Base-by-base conservation (phyloP, 2,797 vertebrate genomes). In the Acrossocheilus wenchowensis region DNA sequence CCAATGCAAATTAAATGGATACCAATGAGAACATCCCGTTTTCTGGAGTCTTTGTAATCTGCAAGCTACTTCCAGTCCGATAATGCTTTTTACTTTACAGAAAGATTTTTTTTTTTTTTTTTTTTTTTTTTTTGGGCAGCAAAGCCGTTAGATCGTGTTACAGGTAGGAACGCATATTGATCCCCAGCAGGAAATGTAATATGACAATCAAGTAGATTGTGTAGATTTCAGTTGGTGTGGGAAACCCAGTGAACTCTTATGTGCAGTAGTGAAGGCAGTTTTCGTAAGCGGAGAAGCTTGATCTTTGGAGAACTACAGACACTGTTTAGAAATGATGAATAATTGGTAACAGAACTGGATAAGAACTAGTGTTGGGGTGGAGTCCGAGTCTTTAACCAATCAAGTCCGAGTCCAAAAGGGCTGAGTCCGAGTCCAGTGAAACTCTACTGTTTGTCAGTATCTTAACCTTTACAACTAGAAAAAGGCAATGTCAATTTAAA, bases 1-100 rank as follows among this genome's bases (percentile, higher is more conserved):
- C 66, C 66, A 19, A 9, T 19, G 30, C 15, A 36, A 95, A 96
- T 95, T 91, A 95, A 95, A 92, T 90, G 89, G 93, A 95, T 95
- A 94, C 92, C 94, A 92, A 90, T 91, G 87, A 87, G 90, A 90
- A 88, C 84, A 83, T 89, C 52, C 77, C 68, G 39, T 66, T 90
- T 89, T 90, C 78, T 90, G 88, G 89, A 84, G 85, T 85, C 87
- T 87, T 86, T 89, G 86, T 89, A 84, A 91, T 68, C 78, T 91
- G 92, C 89, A 71, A 78, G 39, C 39, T 19, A n/a, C 39, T 80
- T 45, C 43, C 81, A 39, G 57, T 30, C 52, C 64, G 36, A 89
- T 91, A 91, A 91, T 92, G 89, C 30, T 52, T 77, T 86, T 66
- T 30, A 57, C 89, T 86, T 85, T 90, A 30, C 60, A 82, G 85